Evolutionary conservation across 2,888 invertebrate genomes (phyloP).

Genomic region (Drosophila pegasa): DNA sequence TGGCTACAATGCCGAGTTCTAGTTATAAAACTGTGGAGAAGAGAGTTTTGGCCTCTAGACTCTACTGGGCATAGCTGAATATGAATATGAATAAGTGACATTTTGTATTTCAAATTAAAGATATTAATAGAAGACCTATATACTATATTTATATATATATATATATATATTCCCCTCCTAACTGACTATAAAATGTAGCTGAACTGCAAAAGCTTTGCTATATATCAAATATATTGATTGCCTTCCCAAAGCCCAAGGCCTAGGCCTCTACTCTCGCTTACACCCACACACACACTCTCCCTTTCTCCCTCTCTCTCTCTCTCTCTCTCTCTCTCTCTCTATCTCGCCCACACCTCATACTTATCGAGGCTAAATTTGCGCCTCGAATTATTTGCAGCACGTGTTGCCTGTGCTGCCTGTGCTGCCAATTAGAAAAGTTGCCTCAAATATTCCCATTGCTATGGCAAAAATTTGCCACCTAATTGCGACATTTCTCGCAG

Average conservation of each 20-base stretch:
- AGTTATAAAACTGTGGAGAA: no score
- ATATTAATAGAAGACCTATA: not conserved
- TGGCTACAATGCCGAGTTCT: no score
- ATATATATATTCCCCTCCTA: not conserved
- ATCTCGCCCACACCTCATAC: no score
- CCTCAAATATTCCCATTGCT: slow-evolving; percentile 13
- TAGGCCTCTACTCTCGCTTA: no score
- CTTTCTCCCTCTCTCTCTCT: no score
- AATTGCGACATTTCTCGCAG: slow-evolving; percentile 67
- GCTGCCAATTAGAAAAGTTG: slow-evolving; percentile 51
- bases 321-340: no score
- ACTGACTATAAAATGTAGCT: not conserved
- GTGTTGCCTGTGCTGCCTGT: slow-evolving; percentile 32
- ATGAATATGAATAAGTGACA: not conserved
- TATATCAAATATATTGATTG: slow-evolving; percentile 14
- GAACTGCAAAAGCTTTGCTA: not conserved
- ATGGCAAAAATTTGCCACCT: slow-evolving; percentile 34
- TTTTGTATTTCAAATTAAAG: not conserved
- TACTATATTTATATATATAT: no score
- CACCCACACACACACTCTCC: slow-evolving; percentile 6
- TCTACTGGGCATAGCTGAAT: not conserved
- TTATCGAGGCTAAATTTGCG: slow-evolving; percentile 16
- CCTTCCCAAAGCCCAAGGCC: not conserved
- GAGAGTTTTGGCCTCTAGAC: not conserved
- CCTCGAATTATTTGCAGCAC: slow-evolving; percentile 37